phyloP scores from a whole-genome alignment of 2,797 vertebrate genomes.

The Acanthurus lineatus region DNA sequence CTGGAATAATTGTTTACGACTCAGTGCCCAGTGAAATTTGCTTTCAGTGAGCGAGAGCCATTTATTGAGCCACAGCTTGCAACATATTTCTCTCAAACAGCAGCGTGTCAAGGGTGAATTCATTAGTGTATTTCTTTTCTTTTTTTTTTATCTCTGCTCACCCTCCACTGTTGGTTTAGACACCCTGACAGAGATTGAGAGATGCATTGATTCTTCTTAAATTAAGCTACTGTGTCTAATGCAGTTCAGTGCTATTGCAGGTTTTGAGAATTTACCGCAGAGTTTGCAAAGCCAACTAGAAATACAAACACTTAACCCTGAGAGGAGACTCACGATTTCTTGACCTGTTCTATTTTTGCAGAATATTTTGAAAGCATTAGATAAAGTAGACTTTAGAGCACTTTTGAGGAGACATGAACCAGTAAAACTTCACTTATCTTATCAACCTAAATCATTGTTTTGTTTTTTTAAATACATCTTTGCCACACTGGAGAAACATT shows the following conservation, averaged over 20 bases:
- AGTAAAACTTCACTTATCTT: slow-evolving; percentile 18
- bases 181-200: slow-evolving; percentile 34
- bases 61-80: slow-evolving; percentile 40
- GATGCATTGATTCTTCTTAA: slow-evolving; percentile 39
- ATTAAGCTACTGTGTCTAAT: slow-evolving; percentile 1
- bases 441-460: background rate
- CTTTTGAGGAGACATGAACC: background rate
- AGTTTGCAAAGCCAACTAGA: slow-evolving; percentile 7
- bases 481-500: too few relatives aligned
- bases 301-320: background rate
- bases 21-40: slow-evolving; percentile 58
- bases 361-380: background rate
- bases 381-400: background rate
- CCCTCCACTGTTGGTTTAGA: slow-evolving; percentile 32
- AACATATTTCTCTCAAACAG: slow-evolving; percentile 51
- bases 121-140: slow-evolving; percentile 35
- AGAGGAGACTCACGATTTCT: background rate
- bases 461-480: too few relatives aligned
- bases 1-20: slow-evolving; percentile 62
- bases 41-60: slow-evolving; percentile 42
- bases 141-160: slow-evolving; percentile 15
- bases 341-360: background rate
- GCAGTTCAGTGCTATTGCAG: background rate
- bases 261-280: slow-evolving; percentile 6
- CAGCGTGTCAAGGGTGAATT: slow-evolving; percentile 43